Base-by-base conservation (phyloP, 1,140 invertebrate species). In the Epicauta chinensis region DNA sequence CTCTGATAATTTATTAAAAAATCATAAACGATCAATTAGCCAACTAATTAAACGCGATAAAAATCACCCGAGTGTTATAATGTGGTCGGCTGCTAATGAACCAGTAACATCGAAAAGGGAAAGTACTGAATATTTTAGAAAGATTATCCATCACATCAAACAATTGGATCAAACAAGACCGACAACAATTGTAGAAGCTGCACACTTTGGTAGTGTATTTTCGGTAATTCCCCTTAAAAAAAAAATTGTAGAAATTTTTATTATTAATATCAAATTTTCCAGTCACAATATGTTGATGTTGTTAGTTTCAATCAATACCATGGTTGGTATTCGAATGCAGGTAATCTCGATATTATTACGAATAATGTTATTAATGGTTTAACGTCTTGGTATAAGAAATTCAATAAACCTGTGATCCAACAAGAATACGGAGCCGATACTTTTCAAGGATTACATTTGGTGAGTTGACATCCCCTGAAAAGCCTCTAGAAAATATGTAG, bases 361-460 rank as follows among this genome's bases (percentile, higher is more conserved):
- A 2, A 79, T 84, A 53, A 81, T 97, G 1, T 71, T 82, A 16
- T 74, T 79, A 15, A 90, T 97, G 70, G 84, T n/a, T n/a, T 93
- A n/a, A 74, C 72, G n/a, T 73, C 77, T 3, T 98, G 92, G 91
- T 76, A 87, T 65, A 75, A 79, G 9, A 86, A 82, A 58, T 86
- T 88, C 68, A 82, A 89, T 51, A 97, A 95, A 67, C 93, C 94
- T 0, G 81, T 98, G 16, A 81, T 98, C 87, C 1, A n/a, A n/a
- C n/a, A n/a, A n/a, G 96, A 98, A 69, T 98, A 97, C 71, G 96
- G 96, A 9, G 92, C 91, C 1, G 96, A 97, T 64, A 92, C 93
- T 2, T 75, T 97, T 55, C 75, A 87, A 39, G 96, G 95, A 15
- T 73, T 95, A 52, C 93, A 97, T 71, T 73, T 69, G 43, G 65